Percentiles rank a stretch among this genome's conserved stretches.
Conservation (phyloP, 64 coral and sea anemone genomes). For the Montipora cactus region DNA sequence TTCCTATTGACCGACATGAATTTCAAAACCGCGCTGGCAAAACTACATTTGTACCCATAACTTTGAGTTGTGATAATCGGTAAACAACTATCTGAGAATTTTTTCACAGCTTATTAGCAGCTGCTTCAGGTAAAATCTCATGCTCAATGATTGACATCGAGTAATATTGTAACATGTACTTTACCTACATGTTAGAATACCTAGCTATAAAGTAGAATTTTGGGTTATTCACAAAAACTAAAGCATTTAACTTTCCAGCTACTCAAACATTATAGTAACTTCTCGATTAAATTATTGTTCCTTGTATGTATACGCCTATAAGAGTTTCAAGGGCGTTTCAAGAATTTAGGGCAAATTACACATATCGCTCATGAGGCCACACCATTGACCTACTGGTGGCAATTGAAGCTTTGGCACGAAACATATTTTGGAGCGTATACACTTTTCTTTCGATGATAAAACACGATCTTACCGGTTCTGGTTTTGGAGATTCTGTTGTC, state of each 20-base stretch:
- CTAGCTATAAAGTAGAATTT: no score
- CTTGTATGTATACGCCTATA: neutral
- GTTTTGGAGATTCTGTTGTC: neutral
- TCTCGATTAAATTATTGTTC: neutral
- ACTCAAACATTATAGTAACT: neutral
- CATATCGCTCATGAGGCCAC: neutral
- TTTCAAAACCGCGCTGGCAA: neutral
- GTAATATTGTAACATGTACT: neutral
- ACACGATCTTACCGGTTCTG: conserved; percentile 27
- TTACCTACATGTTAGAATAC: neutral
- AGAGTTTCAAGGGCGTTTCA: no score
- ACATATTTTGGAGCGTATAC: neutral
- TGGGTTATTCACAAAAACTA: no score
- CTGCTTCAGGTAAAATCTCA: neutral
- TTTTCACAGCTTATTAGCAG: neutral
- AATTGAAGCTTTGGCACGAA: neutral
- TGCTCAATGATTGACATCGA: neutral
- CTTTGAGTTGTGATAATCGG: neutral
- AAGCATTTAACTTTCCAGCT: neutral
- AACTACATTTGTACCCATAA: neutral
- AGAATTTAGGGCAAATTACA: neutral
- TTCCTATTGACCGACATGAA: neutral
- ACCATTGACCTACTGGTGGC: no score
- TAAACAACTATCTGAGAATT: neutral
- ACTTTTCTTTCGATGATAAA: neutral